Evolutionary conservation across 1,140 invertebrate species (phyloP), one percentile per base, ranked within the genome.

Genomic region (Drosophila sp.): DNA sequence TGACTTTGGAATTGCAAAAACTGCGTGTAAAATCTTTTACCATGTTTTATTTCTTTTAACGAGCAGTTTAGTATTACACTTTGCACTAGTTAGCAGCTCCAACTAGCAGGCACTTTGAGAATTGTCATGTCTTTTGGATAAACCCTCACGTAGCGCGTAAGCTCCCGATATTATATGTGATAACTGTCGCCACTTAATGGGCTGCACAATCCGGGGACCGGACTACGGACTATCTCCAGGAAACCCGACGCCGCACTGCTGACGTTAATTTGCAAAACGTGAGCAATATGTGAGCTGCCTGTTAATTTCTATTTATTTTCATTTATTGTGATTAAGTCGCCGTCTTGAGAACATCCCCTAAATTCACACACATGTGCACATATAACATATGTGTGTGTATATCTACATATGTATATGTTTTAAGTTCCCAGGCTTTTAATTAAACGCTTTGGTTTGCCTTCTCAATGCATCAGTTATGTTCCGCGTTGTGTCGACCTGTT

Each of bases 301-400:
- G 78, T 69, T 86, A 87, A 72, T 72, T 72, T 72, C 62, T 65
- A 66, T 66, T 72, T 65, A 82, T 89, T 79, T 70, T 51, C 66
- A 87, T 89, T 82, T 70, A 89, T 75, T 76, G 75, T 61, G 83
- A 80, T 86, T 67, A 73, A 87, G 80, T 46, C 71, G 57, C 25
- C 48, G 36, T 53, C 45, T 50, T 29, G 27, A 29, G 4, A 29
- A 29, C 11, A n/a, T 36, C 36, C 38, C 13, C 53, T 51, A 38
- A 38, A 40, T 72, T 29, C 16, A 18, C 32, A 53, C 21, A 32
- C 7, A 48, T 8, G 46, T 34, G 29, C 5, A 11, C 43, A 65
- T 41, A 65, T 21, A 21, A 1, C 61, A 51, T 45, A 54, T 38
- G 25, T 21, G 40, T 51, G 18, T 41, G 36, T 21, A 29, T 27